Percentiles rank a stretch among this genome's conserved stretches.
These are phyloP conservation scores for Bos taurus DNA, from an alignment of 2,113 vertebrate genomes.

Conservation along the genomic window DNA sequence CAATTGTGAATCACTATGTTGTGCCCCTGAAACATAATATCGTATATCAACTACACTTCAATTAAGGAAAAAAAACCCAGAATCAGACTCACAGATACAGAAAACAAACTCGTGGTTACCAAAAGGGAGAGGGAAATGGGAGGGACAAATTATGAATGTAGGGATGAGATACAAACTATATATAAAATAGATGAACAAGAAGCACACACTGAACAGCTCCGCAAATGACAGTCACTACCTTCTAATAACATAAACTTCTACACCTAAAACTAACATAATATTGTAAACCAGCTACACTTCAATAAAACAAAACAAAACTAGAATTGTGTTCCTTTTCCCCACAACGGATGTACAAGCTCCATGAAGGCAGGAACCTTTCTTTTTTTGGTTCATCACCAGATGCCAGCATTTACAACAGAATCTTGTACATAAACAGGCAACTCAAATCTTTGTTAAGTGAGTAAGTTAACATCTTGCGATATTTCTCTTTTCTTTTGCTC, in stretches of 20 bases:
- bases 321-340: no score
- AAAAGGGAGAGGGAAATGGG: background rate
- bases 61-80: background rate
- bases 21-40: background rate
- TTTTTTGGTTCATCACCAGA: background rate
- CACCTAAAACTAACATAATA: background rate
- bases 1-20: background rate
- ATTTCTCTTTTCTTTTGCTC: background rate
- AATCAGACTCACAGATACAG: background rate
- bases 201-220: background rate
- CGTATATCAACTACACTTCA: background rate
- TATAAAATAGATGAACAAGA: background rate
- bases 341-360: accelerated
- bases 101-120: background rate
- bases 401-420: background rate
- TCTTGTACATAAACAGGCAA: background rate
- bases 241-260: background rate
- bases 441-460: background rate
- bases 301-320: background rate
- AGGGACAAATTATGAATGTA: background rate
- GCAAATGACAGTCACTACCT: background rate
- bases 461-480: background rate
- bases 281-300: background rate
- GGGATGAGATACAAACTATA: background rate
- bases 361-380: background rate